Evolutionary conservation across 2,113 vertebrate species (phyloP).

Genomic region (Oreocharis arfaki): DNA sequence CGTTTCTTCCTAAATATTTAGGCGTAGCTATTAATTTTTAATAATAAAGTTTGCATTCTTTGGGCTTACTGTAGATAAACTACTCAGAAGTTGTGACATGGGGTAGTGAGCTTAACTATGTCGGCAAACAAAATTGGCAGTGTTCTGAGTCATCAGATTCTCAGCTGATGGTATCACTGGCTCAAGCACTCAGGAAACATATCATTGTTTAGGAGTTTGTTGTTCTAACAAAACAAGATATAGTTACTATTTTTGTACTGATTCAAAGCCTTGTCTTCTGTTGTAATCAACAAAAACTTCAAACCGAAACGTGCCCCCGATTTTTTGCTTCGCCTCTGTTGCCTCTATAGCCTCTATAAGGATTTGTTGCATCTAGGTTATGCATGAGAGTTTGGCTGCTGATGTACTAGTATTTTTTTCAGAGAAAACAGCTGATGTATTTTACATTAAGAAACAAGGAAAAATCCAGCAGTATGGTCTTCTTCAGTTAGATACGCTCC

Average conservation of each 20-base stretch:
- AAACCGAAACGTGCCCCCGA: neutral
- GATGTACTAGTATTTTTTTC: neutral
- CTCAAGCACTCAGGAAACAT: neutral
- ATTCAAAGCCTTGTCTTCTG: neutral
- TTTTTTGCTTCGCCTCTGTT: neutral
- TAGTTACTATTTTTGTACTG: neutral
- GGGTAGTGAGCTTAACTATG: neutral
- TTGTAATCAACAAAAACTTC: neutral
- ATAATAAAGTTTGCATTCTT: neutral
- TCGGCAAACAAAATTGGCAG: neutral
- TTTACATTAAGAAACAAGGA: neutral
- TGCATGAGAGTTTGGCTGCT: neutral
- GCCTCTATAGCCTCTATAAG: neutral
- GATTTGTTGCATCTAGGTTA: neutral
- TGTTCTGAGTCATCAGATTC: slow-evolving; percentile 29
- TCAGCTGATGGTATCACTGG: slow-evolving; percentile 20
- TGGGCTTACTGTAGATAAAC: neutral
- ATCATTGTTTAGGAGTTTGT: slow-evolving; percentile 8
- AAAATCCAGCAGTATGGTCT: neutral
- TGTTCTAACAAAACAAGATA: neutral
- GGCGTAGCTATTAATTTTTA: neutral
- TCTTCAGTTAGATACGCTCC: neutral
- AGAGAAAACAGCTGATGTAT: neutral
- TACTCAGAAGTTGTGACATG: neutral
- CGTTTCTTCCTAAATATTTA: neutral